Conservation (phyloP, 1,140 invertebrate genomes). For the Antheraea mylitta region DNA sequence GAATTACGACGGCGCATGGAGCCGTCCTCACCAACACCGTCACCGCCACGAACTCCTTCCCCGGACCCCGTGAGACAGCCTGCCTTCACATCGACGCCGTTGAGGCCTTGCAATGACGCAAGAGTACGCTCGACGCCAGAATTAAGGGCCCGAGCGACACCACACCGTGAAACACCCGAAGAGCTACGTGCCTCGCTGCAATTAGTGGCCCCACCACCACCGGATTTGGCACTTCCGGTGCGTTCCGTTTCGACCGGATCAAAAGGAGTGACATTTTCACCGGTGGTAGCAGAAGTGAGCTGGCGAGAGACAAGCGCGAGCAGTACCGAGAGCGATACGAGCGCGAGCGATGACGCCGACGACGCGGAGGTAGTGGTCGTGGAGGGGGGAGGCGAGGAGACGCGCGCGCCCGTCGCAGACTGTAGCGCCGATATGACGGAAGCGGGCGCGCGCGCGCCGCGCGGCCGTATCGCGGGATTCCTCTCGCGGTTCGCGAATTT, state of each 20-base stretch:
- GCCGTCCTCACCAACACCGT: slow-evolving; percentile 49
- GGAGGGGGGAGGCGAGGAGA: slow-evolving; percentile 43
- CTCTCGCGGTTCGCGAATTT: slow-evolving; percentile 76
- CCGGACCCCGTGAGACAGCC: slow-evolving; percentile 57
- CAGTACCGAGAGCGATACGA: slow-evolving; percentile 53
- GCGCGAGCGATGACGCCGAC: slow-evolving; percentile 55
- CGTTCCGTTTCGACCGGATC: slow-evolving; percentile 75
- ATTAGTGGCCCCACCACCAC: slow-evolving; percentile 63
- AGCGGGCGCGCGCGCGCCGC: slow-evolving; percentile 66
- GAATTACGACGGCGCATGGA: slow-evolving; percentile 64
- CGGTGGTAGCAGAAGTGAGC: slow-evolving; percentile 85
- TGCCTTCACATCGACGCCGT: slow-evolving; percentile 62
- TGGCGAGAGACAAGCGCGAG: slow-evolving; percentile 81
- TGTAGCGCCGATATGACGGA: slow-evolving; percentile 55
- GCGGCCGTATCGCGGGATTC: slow-evolving; percentile 72
- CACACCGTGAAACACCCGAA: slow-evolving; percentile 66
- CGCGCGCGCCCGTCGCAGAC: slow-evolving; percentile 58
- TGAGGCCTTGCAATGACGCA: slow-evolving; percentile 63
- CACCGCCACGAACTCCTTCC: slow-evolving; percentile 59
- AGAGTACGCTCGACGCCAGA: slow-evolving; percentile 83
- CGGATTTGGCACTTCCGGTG: slow-evolving; percentile 66
- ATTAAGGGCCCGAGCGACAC: slow-evolving; percentile 74
- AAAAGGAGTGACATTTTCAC: slow-evolving; percentile 81
- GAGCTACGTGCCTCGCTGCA: slow-evolving; percentile 79
- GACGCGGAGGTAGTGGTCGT: slow-evolving; percentile 60